Percentiles rank a stretch among this genome's conserved stretches.
These are phyloP conservation scores for Oligia strigilis DNA, from an alignment of 2,888 invertebrate species.

Conservation along the genomic window DNA sequence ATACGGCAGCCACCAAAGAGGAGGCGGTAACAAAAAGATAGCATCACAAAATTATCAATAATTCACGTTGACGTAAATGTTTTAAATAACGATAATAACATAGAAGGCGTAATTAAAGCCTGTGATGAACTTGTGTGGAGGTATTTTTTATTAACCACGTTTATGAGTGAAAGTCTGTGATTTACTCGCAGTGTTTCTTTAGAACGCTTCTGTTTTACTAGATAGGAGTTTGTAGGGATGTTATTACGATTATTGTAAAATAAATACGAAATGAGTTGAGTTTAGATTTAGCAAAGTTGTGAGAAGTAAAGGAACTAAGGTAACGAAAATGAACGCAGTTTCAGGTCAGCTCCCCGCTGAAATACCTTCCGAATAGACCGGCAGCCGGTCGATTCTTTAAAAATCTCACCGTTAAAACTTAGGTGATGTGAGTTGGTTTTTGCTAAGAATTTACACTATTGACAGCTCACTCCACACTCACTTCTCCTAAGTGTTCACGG, in stretches of 20 bases:
- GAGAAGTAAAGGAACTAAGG: background rate
- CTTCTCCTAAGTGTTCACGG: too few species aligned
- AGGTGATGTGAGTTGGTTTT: too few species aligned
- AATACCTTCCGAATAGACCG: background rate
- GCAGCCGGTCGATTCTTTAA: too few species aligned
- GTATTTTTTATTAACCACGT: constrained; percentile 34
- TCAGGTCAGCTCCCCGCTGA: background rate
- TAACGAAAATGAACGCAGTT: background rate
- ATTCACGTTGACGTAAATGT: constrained; percentile 61
- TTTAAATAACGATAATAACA: constrained; percentile 57
- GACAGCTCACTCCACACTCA: too few species aligned
- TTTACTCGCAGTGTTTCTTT: constrained; percentile 45
- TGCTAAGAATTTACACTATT: too few species aligned
- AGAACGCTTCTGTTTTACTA: constrained; percentile 42
- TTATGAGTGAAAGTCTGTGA: constrained; percentile 61
- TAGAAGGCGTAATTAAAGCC: constrained; percentile 53
- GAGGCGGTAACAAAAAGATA: constrained; percentile 32
- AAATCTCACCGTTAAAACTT: too few species aligned
- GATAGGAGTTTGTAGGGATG: background rate
- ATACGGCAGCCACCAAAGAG: background rate
- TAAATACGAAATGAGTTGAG: background rate
- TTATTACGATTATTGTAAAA: background rate
- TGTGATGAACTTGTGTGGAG: constrained; percentile 28
- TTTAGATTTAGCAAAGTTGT: background rate
- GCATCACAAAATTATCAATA: constrained; percentile 38